Evolutionary conservation across 2,797 vertebrate genomes (phyloP), one percentile per base, ranked within the genome.

Genomic region (Knipowitschia caucasica): DNA sequence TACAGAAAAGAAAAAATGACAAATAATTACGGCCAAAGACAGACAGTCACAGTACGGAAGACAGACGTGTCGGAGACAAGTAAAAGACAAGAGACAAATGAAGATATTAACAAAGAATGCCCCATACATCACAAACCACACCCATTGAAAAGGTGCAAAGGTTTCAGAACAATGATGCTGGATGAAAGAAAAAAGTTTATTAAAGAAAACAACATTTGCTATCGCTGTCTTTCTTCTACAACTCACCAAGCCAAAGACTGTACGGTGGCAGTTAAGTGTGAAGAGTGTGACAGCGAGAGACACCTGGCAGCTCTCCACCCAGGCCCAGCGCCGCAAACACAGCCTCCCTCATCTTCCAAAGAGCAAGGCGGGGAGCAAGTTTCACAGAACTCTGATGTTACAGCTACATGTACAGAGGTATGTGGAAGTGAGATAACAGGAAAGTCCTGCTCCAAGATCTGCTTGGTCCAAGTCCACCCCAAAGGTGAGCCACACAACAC

Each of bases 101-200:
- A 36, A 36, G 34, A 59, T 8, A 44, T 35, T 9, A 31, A n/a
- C 2, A 36, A 53, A 9, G 15, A 38, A 1, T 73, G 64, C 18
- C 64, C 59, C 1, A 62, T 46, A 10, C 63, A 67, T 30, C 9
- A 57, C n/a, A 67, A 63, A 30, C 50, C 53, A 0, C 62, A 70
- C 9, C 46, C 53, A 11, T n/a, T 70, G 7, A 44, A 35, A 26
- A 65, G 43, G 50, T 61, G 67, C 11, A 61, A 18, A 9, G 35
- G 40, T 7, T 70, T 70, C 29, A 29, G 53, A 17, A 40, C 10
- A 0, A 65, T 42, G 49, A 18, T 38, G 5, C 5, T 60, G 0
- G 51, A 64, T 3, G 61, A 64, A 3, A 44, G 34, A 14, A 72
- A 57, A 9, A 55, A 14, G 2, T 53, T 51, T 0, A 10, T 70